Percentiles rank a stretch among this genome's conserved stretches.
Conservation (phyloP, 2,888 invertebrate genomes). For the Platerodrilus igneus region DNA sequence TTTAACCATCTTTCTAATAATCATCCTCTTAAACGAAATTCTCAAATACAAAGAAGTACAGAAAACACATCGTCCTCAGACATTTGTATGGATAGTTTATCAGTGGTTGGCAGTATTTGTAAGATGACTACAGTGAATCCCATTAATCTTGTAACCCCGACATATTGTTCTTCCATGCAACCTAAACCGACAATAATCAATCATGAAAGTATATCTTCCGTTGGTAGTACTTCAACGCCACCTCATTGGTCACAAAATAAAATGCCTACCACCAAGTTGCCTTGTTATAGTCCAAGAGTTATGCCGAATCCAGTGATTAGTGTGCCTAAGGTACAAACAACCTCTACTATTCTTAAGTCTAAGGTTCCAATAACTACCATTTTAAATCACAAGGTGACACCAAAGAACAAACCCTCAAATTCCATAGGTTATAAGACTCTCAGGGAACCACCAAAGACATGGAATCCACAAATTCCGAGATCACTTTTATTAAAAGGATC, state of each 20-base stretch:
- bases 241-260: conserved; percentile 22
- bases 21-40: conserved; percentile 41
- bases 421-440: conserved; percentile 56
- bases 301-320: conserved; percentile 37
- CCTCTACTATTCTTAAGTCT: conserved; percentile 20
- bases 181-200: conserved; percentile 20
- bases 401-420: conserved; percentile 39
- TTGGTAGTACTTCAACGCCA: conserved; percentile 5
- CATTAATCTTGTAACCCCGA: conserved; percentile 9
- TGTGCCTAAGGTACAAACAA: conserved; percentile 36
- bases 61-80: conserved; percentile 3
- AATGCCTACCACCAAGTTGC: conserved; percentile 24
- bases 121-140: conserved; percentile 1
- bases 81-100: conserved; percentile 8
- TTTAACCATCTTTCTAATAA: conserved; percentile 44
- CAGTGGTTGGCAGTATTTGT: neutral
- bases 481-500: conserved; percentile 43
- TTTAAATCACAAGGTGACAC: conserved; percentile 25
- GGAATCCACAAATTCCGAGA: conserved; percentile 57
- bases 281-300: conserved; percentile 42
- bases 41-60: conserved; percentile 28
- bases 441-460: conserved; percentile 56
- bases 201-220: conserved; percentile 6
- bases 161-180: conserved; percentile 13
- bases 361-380: conserved; percentile 20